These are phyloP conservation scores for Neotragus moschatus DNA, from an alignment of 2,113 vertebrate genomes.

Conservation along the genomic window DNA sequence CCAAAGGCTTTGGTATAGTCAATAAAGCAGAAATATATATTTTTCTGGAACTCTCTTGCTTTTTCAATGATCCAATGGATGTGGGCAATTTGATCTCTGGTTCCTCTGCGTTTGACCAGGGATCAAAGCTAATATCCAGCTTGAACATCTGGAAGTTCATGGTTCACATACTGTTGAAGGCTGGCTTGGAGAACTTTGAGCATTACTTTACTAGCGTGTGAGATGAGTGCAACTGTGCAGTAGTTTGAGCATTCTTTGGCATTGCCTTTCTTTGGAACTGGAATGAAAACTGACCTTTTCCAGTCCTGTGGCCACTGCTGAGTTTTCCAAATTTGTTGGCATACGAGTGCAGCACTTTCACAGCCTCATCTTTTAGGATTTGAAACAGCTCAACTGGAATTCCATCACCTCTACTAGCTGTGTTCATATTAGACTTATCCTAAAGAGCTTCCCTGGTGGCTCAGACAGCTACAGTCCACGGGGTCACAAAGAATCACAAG, in stretches of 20 bases:
- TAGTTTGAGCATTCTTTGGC: not conserved
- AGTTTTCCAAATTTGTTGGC: not conserved
- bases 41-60: no score
- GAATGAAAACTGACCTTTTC: not conserved
- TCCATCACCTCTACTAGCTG: not conserved
- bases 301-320: not conserved
- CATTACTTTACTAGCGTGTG: not conserved
- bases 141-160: not conserved
- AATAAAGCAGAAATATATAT: no score
- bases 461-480: not conserved
- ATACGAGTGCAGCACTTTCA: not conserved
- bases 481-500: not conserved
- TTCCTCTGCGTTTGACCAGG: not conserved
- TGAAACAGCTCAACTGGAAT: not conserved
- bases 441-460: not conserved
- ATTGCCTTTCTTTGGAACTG: not conserved
- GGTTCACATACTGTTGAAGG: not conserved
- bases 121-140: not conserved
- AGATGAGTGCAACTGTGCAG: not conserved
- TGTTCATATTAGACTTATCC: not conserved
- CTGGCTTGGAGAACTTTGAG: not conserved
- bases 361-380: not conserved
- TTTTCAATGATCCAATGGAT: no score
- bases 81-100: not conserved
- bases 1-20: no score